Conservation (phyloP, 2,888 invertebrate genomes). For the Peribatodes rhomboidaria region DNA sequence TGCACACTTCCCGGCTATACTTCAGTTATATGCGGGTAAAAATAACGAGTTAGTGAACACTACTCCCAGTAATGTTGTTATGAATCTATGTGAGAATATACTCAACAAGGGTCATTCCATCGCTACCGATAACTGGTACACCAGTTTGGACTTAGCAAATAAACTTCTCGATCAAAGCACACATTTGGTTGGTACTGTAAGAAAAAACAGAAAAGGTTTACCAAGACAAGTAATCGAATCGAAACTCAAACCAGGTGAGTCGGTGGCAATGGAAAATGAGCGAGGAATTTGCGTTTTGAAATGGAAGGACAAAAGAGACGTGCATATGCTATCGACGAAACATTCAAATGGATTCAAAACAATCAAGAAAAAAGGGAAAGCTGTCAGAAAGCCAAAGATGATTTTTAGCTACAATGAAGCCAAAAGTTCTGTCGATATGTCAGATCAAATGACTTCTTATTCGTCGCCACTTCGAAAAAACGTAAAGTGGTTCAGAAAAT, state of each 20-base stretch:
- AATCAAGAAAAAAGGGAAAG: constrained; percentile 45
- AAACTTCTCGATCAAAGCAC: constrained; percentile 55
- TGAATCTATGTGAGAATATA: constrained; percentile 50
- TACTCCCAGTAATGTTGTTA: constrained; percentile 40
- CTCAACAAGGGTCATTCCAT: constrained; percentile 55
- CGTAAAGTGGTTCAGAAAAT: constrained; percentile 61
- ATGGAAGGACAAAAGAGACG: constrained; percentile 51
- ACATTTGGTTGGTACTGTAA: constrained; percentile 58
- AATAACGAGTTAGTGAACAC: constrained; percentile 47
- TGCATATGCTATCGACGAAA: constrained; percentile 57
- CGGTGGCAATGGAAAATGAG: constrained; percentile 52
- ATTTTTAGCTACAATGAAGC: constrained; percentile 56
- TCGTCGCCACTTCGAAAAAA: constrained; percentile 57
- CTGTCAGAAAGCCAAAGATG: constrained; percentile 42
- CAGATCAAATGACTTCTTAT: constrained; percentile 57
- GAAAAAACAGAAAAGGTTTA: constrained; percentile 57
- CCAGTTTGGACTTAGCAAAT: constrained; percentile 56
- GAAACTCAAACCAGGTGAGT: constrained; percentile 54
- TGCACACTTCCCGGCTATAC: constrained; percentile 56
- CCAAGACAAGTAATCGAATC: constrained; percentile 53
- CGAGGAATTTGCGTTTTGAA: constrained; percentile 51
- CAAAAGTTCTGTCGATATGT: constrained; percentile 58
- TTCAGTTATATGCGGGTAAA: constrained; percentile 54
- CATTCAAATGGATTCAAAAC: constrained; percentile 48
- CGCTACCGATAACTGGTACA: constrained; percentile 58